phyloP scores from a whole-genome alignment of 1,140 invertebrate species.

The Marisa cornuarietis region DNA sequence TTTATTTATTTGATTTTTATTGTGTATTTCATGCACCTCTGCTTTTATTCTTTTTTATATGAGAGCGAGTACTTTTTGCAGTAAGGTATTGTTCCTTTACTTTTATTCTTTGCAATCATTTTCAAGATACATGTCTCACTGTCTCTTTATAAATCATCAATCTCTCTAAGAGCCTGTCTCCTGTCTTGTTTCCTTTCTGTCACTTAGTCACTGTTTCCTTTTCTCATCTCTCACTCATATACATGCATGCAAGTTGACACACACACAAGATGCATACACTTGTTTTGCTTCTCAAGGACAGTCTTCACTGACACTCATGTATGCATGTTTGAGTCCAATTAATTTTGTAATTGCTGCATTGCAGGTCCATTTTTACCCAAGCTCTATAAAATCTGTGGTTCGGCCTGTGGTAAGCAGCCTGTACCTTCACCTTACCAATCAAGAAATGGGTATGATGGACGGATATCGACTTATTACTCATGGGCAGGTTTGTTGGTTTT shows the following conservation, averaged over 20 bases:
- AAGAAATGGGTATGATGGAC: constrained; percentile 72
- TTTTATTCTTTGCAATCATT: too few relatives aligned
- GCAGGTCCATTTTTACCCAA: constrained; percentile 74
- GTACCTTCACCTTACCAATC: constrained; percentile 79
- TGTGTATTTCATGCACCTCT: not conserved
- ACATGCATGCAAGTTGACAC: not conserved
- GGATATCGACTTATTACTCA: constrained; percentile 70
- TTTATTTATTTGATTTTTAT: too few relatives aligned
- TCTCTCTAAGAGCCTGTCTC: too few relatives aligned
- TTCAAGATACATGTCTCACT: too few relatives aligned
- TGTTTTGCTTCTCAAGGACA: too few relatives aligned
- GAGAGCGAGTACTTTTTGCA: not conserved
- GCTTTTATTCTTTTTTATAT: not conserved
- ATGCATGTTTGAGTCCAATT: not conserved
- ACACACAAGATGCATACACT: too few relatives aligned
- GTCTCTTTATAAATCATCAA: too few relatives aligned
- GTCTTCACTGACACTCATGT: too few relatives aligned
- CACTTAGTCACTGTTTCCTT: not conserved
- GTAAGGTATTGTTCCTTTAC: too few relatives aligned
- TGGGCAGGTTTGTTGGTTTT: not conserved
- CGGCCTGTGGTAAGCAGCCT: constrained; percentile 43
- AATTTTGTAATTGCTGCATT: constrained; percentile 17
- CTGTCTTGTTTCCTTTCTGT: too few relatives aligned
- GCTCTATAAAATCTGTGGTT: constrained; percentile 67
- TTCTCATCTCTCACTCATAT: not conserved